These are phyloP conservation scores for Lynx canadensis DNA, from an alignment of 2,113 vertebrate genomes.

Conservation along the genomic window DNA sequence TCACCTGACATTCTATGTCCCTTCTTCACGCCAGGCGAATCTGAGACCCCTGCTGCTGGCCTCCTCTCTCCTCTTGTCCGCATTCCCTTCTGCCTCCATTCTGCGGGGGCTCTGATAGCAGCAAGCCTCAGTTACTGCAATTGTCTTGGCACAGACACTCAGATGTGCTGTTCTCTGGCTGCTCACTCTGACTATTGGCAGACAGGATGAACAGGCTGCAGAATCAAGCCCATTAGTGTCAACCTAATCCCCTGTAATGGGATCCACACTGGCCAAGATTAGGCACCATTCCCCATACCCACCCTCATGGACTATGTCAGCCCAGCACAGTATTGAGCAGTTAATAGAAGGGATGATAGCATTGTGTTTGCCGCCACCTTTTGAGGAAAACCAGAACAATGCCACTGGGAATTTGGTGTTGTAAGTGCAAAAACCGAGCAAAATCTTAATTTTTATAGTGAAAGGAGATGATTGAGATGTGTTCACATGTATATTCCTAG, in stretches of 20 bases:
- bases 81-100: background rate
- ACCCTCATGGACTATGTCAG: background rate
- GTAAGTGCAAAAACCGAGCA: background rate
- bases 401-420: background rate
- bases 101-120: background rate
- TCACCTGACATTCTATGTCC: background rate
- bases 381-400: slow-evolving; percentile 60
- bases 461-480: background rate
- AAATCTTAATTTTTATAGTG: background rate
- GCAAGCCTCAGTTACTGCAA: background rate
- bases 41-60: background rate
- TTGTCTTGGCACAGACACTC: slow-evolving; percentile 53
- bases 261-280: slow-evolving; percentile 48
- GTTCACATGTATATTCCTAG: background rate
- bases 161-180: slow-evolving; percentile 66
- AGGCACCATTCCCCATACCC: slow-evolving; percentile 31
- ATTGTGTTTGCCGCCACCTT: slow-evolving; percentile 50
- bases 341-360: background rate
- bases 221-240: slow-evolving; percentile 76
- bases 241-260: slow-evolving; percentile 69
- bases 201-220: slow-evolving; percentile 66
- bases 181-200: slow-evolving; percentile 71
- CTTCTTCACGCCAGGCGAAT: background rate
- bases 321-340: background rate
- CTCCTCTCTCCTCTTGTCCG: background rate